Evolutionary conservation across 2,113 vertebrate genomes (phyloP).

Genomic region (Helogale parvula): DNA sequence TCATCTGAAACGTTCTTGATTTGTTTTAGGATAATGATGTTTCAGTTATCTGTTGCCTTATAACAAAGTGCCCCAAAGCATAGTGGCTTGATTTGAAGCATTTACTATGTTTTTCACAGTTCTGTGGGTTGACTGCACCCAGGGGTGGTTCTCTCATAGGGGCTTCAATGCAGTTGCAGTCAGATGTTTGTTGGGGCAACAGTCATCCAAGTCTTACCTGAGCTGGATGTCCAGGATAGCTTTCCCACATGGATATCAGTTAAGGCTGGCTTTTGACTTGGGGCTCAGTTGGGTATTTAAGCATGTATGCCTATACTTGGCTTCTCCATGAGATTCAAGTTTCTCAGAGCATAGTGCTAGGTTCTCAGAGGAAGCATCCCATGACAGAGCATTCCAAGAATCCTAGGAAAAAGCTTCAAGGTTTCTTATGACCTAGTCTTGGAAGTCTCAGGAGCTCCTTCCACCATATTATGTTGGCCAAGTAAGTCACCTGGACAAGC

Average conservation of each 20-base stretch:
- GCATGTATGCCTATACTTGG: background rate
- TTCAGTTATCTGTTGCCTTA: background rate
- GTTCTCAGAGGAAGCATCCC: background rate
- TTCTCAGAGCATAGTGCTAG: background rate
- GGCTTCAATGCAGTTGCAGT: background rate
- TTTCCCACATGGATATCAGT: background rate
- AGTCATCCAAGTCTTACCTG: background rate
- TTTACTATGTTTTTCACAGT: background rate
- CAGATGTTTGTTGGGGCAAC: background rate
- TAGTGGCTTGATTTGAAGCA: background rate
- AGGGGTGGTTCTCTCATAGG: background rate
- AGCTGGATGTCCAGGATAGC: background rate
- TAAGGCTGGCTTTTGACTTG: background rate
- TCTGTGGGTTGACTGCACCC: background rate
- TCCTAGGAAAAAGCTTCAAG: background rate
- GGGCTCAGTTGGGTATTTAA: background rate
- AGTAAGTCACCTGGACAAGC: background rate
- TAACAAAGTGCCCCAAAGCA: background rate
- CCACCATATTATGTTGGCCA: background rate
- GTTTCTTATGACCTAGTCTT: background rate
- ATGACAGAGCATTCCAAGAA: background rate
- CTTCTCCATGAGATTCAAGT: background rate
- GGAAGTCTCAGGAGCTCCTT: background rate
- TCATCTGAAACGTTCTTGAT: background rate
- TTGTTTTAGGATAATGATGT: slow-evolving; percentile 41